phyloP scores from a whole-genome alignment of 2,113 vertebrate species.

The Origma solitaria region DNA sequence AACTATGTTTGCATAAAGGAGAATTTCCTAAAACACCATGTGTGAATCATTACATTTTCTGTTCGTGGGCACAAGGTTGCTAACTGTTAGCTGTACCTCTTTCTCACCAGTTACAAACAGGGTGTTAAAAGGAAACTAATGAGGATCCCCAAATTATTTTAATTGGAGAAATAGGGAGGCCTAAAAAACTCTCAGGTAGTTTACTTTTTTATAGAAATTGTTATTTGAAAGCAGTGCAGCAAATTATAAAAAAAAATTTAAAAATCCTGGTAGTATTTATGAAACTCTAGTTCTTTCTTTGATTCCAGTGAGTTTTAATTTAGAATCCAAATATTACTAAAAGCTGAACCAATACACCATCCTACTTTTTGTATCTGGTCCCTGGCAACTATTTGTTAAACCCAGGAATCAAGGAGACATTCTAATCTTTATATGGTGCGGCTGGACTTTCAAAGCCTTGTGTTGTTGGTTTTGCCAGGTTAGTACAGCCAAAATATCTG shows the following conservation, averaged over 20 bases:
- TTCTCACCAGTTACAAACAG: neutral
- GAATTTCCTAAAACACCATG: neutral
- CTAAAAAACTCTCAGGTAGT: neutral
- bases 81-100: neutral
- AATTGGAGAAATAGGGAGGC: neutral
- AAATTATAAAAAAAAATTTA: neutral
- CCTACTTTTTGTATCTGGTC: neutral
- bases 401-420: neutral
- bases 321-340: neutral
- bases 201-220: neutral
- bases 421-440: neutral
- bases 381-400: neutral
- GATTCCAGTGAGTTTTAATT: neutral
- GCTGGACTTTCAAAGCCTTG: neutral
- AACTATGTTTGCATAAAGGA: neutral
- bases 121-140: neutral
- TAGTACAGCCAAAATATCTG: neutral
- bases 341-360: neutral
- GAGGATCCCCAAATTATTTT: neutral
- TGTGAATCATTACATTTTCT: neutral
- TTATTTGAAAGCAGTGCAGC: neutral
- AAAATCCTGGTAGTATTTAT: neutral
- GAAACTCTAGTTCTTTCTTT: neutral
- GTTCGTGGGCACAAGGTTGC: neutral
- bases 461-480: neutral